phyloP scores from a whole-genome alignment of 2,797 vertebrate genomes.

The Clarias laeviceps region DNA sequence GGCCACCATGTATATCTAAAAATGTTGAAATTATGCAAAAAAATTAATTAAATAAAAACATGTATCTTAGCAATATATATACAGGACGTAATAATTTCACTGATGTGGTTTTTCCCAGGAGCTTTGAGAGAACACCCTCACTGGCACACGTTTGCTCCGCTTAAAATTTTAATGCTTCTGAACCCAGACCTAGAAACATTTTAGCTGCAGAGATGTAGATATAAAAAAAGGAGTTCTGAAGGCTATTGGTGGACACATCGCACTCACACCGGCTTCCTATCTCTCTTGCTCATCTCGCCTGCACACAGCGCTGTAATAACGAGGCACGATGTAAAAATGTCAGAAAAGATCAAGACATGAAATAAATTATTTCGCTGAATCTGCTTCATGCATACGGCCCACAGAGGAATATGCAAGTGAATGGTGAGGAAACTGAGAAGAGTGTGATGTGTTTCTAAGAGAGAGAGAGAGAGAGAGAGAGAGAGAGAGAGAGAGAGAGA shows the following conservation, averaged over 20 bases:
- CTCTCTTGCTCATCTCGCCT: slow-evolving; percentile 67
- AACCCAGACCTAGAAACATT: slow-evolving; percentile 20
- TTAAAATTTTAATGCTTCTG: slow-evolving; percentile 55
- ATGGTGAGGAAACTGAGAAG: background rate
- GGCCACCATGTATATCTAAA: background rate
- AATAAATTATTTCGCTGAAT: slow-evolving; percentile 49
- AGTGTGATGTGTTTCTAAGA: background rate
- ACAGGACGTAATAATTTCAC: background rate
- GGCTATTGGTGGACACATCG: slow-evolving; percentile 66
- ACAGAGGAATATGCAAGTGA: background rate
- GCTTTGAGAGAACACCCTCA: background rate
- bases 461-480: slow-evolving; percentile 11
- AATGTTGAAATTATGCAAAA: background rate
- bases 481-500: background rate
- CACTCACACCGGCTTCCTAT: slow-evolving; percentile 52
- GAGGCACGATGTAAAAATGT: slow-evolving; percentile 56
- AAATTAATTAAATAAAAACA: background rate
- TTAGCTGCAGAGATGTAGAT: slow-evolving; percentile 65
- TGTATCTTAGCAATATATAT: background rate
- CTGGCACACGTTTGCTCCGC: slow-evolving; percentile 30
- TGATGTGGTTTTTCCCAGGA: background rate
- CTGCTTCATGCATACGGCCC: slow-evolving; percentile 28
- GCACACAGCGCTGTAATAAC: slow-evolving; percentile 52
- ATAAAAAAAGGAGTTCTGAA: slow-evolving; percentile 49
- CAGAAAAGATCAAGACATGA: slow-evolving; percentile 51